These are phyloP conservation scores for Carassius carassius DNA, from an alignment of 2,113 vertebrate genomes.

Conservation along the genomic window DNA sequence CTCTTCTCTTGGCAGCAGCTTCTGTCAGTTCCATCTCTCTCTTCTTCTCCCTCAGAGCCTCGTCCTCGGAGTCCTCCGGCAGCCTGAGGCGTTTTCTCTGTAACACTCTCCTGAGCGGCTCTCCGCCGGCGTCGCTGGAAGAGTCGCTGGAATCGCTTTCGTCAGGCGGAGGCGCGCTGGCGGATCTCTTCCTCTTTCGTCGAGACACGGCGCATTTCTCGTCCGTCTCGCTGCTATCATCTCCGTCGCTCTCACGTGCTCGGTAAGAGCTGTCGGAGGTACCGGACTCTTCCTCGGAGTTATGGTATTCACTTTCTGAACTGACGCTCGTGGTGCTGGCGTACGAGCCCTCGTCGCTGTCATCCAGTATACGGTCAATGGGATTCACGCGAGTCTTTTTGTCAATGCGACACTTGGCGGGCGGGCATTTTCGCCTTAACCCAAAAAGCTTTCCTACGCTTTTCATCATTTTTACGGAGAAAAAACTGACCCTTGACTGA, in stretches of 20 bases:
- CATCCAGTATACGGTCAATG: constrained; percentile 51
- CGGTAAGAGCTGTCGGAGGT: constrained; percentile 38
- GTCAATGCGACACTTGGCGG: constrained; percentile 43
- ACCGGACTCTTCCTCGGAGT: constrained; percentile 25
- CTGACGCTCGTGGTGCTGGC: constrained; percentile 49
- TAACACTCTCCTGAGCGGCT: constrained; percentile 43
- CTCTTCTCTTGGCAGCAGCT: constrained; percentile 46
- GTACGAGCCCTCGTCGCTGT: constrained; percentile 58
- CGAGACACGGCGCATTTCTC: constrained; percentile 34
- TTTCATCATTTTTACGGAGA: constrained; percentile 20
- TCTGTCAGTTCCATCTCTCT: constrained; percentile 12
- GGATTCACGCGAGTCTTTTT: constrained; percentile 43
- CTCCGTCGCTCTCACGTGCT: neutral
- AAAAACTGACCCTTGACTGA: neutral
- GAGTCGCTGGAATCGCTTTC: constrained; percentile 42
- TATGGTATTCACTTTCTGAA: constrained; percentile 50
- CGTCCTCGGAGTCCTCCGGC: constrained; percentile 52
- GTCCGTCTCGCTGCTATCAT: constrained; percentile 41
- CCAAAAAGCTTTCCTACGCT: constrained; percentile 38
- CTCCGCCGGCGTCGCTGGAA: constrained; percentile 52
- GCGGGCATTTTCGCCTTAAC: constrained; percentile 29
- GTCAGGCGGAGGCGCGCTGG: constrained; percentile 20
- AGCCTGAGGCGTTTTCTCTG: constrained; percentile 47
- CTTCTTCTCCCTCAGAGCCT: constrained; percentile 34
- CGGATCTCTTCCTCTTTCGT: constrained; percentile 21